Evolutionary conservation across 2,797 vertebrate species (phyloP), one percentile per base, ranked within the genome.

Genomic region (Bovichtus diacanthus): DNA sequence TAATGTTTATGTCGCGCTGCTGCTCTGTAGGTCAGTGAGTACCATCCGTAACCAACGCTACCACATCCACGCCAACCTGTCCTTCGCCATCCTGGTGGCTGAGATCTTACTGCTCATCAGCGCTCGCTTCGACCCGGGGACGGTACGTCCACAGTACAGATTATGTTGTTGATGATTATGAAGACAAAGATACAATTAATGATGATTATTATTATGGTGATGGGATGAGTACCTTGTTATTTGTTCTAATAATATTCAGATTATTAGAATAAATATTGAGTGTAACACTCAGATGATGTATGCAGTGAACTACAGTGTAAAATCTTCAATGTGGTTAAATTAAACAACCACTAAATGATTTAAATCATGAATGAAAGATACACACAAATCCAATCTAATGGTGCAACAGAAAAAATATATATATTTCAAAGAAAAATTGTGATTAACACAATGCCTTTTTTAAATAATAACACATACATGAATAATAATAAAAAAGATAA

Each of bases 51-150:
- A 97, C 92, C 98, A 99, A 75, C 97, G 98, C 43, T 98, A 99
- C 91, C 98, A 99, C 88, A 99, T 99, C 92, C 98, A 99, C 0
- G 97, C 97, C 88, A 99, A 99, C 90, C 92, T 99, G 78, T 97
- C 97, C 54, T 97, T 96, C 0, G 96, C 98, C 6, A 96, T 99
- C 74, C 92, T 99, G 81, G 96, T 98, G 87, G 98, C 97, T 9
- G 97, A 99, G 93, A 95, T 97, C 56, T 91, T 98, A 70, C 95
- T 99, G 64, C 96, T 99, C 41, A 88, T 96, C 93, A 99, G 98
- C 74, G 97, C 98, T 84, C 94, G 93, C 63, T 95, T 97, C 38
- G 93, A 94, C 38, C 96, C 97, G 0, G 96, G 95, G 61, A 97
- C 95, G 1, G 98, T 99, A 88, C 91, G 96, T 80, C 47, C 21